Percentiles rank a stretch among this genome's conserved stretches.
Evolutionary conservation across 2,113 vertebrate species (phyloP).

Genomic region (Diadophis punctatus): DNA sequence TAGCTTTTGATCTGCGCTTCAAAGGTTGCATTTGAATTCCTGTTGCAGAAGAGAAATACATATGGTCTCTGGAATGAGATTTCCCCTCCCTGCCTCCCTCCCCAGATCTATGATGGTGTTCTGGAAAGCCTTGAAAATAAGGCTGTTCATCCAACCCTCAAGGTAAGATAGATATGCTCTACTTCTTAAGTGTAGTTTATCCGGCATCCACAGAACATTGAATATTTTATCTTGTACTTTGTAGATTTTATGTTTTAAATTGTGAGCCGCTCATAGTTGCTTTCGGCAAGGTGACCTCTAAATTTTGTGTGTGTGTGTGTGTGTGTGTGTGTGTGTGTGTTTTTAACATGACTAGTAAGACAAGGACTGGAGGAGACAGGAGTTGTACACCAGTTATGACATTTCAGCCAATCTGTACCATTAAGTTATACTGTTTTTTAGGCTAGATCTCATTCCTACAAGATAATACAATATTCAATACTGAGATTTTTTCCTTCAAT

Average conservation of each 20-base stretch:
- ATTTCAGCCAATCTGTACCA: not conserved
- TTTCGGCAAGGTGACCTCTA: too few relatives aligned
- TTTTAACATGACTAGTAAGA: not conserved
- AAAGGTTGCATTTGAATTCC: conserved; percentile 53
- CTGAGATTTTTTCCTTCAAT: not conserved
- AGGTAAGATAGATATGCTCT: not conserved
- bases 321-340: too few relatives aligned
- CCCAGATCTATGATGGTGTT: not conserved
- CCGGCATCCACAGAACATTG: not conserved
- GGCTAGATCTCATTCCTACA: not conserved
- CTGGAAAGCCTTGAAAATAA: not conserved
- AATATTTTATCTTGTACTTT: not conserved
- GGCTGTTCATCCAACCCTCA: not conserved
- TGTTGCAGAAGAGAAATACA: conserved; percentile 26
- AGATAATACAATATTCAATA: conserved; percentile 3
- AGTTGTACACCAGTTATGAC: not conserved
- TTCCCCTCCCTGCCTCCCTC: not conserved
- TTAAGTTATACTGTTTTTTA: not conserved
- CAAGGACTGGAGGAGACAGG: accelerated
- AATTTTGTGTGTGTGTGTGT: too few relatives aligned
- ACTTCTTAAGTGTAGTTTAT: not conserved
- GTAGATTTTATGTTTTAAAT: not conserved
- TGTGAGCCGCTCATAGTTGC: too few relatives aligned
- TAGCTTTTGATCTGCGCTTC: conserved; percentile 17
- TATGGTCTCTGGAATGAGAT: not conserved